Base-by-base conservation (phyloP, 2,797 vertebrate genomes). In the Melanotaenia trifasciata region DNA sequence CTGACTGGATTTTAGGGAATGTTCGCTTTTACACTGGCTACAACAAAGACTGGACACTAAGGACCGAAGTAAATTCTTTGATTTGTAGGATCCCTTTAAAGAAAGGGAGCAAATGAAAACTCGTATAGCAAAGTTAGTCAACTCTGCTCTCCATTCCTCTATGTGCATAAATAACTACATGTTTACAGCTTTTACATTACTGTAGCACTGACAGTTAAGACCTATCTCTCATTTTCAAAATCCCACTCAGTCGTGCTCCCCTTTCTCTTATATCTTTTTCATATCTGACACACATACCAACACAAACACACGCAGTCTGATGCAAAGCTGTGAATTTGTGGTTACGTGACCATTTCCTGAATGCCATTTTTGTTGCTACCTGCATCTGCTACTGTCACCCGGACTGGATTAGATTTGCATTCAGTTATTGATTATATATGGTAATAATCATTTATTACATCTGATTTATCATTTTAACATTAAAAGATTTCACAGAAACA, bases 271-370 rank as follows among this genome's bases (percentile, higher is more conserved):
- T 43, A 1, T 14, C 3, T 40, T 13, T 47, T 8, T 47, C 18
- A 20, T n/a, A 50, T 18, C 12, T 59, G 47, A n/a, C 24, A 13
- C 20, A 18, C 12, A 35, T 5, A 13, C 26, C 7, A 1, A 36
- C 28, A 18, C 28, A n/a, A 26, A 33, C 53, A 4, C 38, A 28
- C 12, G 33, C 1, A 43, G 8, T 16, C 20, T 20, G 11, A 51
- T 28, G 24, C 30, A 62, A 16, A 54, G 30, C 30, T 67, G 47
- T 64, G 24, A 73, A 26, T n/a, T 57, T 78, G 62, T 58, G 22
- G 50, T 58, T 22, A n/a, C 36, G 1, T 74, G 81, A 80, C 70
- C 83, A 66, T 84, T 84, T 86, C 77, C 80, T 82, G 53, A 50
- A 28, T 35, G 18, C 20, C 50, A 22, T 59, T 24, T 28, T 16